Base-by-base conservation (phyloP, 2,797 vertebrate genomes). In the Alcedo quadribrachys region DNA sequence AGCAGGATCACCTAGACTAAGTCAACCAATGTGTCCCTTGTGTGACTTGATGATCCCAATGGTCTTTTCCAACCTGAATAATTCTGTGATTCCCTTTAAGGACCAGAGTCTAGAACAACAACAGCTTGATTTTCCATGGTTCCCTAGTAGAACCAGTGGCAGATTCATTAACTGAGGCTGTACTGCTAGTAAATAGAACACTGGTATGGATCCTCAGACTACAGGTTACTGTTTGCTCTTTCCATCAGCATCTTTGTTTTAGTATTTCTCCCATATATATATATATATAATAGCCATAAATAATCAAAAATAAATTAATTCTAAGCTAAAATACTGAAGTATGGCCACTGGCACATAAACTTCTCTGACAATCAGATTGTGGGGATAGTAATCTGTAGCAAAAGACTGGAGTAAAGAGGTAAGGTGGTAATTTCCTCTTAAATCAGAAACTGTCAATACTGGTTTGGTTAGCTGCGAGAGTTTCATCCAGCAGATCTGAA, bases 401-500 rank as follows among this genome's bases (percentile, higher is more conserved):
- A 48, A 73, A 84, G 5, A 76, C 35, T 50, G 58, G 61, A 81
- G n/a, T 42, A 79, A 88, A 79, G 9, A 54, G 24, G 62, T 0
- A 1, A 25, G 51, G n/a, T 11, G 8, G 22, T 24, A 90, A 76
- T 45, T 60, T 54, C 66, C 33, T 76, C 67, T 81, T 79, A 88
- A 84, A 77, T 86, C 60, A 90, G 43, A 58, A n/a, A 35, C 9
- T 42, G 78, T 80, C 84, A 85, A 65, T 88, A 90, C 54, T 57
- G 74, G 53, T 83, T 69, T 85, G 35, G 63, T 73, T 83, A 65
- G 78, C 66, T 91, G 67, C 40, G 46, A 70, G 53, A 27, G 53
- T 79, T 79, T 74, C 62, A 93, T 68, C 61, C 61, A 85, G 42
- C 81, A 89, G 48, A 85, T 53, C 37, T 67, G 71, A 87, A 92